These are phyloP conservation scores for Tribolium madens DNA, from an alignment of 1,140 invertebrate genomes.

Conservation along the genomic window DNA sequence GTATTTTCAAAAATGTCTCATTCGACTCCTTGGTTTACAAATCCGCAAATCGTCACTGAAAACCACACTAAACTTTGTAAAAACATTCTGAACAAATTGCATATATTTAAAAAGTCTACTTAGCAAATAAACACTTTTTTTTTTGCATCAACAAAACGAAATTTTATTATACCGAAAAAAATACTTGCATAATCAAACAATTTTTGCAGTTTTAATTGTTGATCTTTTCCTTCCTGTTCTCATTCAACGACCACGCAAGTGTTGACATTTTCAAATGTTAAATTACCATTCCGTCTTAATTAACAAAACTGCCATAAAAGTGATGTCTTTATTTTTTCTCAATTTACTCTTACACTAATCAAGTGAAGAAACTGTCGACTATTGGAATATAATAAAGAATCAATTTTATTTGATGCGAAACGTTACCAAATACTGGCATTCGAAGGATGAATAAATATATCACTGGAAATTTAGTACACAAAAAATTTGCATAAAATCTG, in stretches of 20 bases:
- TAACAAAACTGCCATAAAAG: background rate
- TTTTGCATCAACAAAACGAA: no score
- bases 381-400: background rate
- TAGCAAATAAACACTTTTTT: no score
- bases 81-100: no score
- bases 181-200: background rate
- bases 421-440: no score
- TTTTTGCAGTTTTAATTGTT: background rate
- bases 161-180: no score
- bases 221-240: conserved; percentile 8
- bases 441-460: conserved; percentile 1
- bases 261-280: conserved; percentile 9
- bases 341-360: background rate
- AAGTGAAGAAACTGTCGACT: background rate
- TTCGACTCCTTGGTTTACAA: no score
- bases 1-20: no score
- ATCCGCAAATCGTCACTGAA: no score
- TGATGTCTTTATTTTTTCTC: background rate
- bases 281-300: background rate
- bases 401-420: background rate
- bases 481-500: conserved; percentile 32
- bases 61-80: no score
- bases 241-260: background rate
- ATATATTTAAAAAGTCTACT: no score
- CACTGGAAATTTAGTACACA: background rate